These are phyloP conservation scores for Bombylius discolor DNA, from an alignment of 2,888 invertebrate species.

Conservation along the genomic window DNA sequence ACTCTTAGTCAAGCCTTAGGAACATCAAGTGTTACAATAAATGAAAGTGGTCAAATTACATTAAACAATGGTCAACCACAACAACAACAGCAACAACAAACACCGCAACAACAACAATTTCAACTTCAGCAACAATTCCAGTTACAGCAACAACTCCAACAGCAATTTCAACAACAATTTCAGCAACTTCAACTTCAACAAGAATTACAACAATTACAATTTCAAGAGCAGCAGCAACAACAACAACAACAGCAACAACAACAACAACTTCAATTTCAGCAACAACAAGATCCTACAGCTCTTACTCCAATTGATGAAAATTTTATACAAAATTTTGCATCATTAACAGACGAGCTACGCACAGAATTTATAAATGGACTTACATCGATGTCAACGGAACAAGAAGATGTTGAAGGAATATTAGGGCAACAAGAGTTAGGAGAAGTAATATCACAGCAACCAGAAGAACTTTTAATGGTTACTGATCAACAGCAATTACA, in stretches of 20 bases:
- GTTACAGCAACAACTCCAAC: slow-evolving; percentile 13
- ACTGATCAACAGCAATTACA: not conserved
- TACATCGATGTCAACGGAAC: too few species aligned
- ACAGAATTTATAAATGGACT: too few species aligned
- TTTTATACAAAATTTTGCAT: too few species aligned
- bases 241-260: slow-evolving; percentile 20
- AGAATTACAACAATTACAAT: slow-evolving; percentile 14
- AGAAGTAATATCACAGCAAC: too few species aligned
- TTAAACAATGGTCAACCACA: not conserved
- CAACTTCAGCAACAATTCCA: slow-evolving; percentile 2
- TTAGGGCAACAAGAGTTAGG: too few species aligned
- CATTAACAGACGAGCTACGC: too few species aligned
- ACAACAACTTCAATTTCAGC: slow-evolving; percentile 13
- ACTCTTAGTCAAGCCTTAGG: slow-evolving; percentile 3
- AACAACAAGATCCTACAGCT: slow-evolving; percentile 1
- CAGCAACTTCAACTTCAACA: slow-evolving; percentile 11
- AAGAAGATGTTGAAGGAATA: too few species aligned
- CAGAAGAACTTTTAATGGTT: too few species aligned
- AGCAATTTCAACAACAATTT: slow-evolving; percentile 17
- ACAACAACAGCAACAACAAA: not conserved
- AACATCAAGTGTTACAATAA: not conserved
- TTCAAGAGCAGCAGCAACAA: slow-evolving; percentile 12
- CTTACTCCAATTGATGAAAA: too few species aligned
- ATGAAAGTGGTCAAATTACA: not conserved
- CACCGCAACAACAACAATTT: not conserved